These are phyloP conservation scores for Holacanthella duospinosa DNA, from an alignment of 2,888 invertebrate species.

Conservation along the genomic window DNA sequence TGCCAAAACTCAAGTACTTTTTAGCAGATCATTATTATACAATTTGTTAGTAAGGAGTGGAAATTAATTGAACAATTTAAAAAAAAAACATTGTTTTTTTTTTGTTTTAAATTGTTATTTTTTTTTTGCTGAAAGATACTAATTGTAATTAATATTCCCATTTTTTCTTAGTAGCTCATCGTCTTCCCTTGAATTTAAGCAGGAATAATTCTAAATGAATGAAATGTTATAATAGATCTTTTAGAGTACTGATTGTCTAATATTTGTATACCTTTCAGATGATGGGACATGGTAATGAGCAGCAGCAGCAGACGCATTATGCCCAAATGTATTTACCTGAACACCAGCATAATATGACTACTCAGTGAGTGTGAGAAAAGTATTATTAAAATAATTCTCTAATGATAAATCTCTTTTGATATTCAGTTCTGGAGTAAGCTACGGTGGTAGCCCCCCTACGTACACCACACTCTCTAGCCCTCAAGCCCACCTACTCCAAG, in stretches of 20 bases:
- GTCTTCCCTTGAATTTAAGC: too few species aligned
- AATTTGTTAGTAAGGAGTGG: too few species aligned
- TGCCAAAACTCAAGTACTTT: too few species aligned
- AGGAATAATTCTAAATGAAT: too few species aligned
- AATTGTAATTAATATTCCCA: too few species aligned
- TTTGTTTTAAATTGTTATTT: too few species aligned
- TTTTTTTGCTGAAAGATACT: too few species aligned
- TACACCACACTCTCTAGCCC: slow-evolving; percentile 35
- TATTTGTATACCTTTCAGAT: slow-evolving; percentile 17
- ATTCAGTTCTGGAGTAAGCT: slow-evolving; percentile 30
- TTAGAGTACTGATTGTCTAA: neutral
- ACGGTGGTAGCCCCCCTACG: slow-evolving; percentile 34
- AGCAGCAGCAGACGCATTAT: slow-evolving; percentile 30
- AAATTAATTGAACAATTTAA: too few species aligned
- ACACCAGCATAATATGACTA: slow-evolving; percentile 33
- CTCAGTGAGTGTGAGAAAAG: slow-evolving; percentile 24
- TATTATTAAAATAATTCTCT: neutral
- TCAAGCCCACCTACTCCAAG: slow-evolving; percentile 23
- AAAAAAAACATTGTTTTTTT: too few species aligned
- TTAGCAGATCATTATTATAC: too few species aligned
- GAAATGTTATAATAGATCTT: too few species aligned
- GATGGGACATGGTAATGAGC: slow-evolving; percentile 32
- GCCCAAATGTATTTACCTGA: slow-evolving; percentile 36
- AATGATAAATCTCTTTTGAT: slow-evolving; percentile 4
- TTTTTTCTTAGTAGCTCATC: too few species aligned